phyloP scores from a whole-genome alignment of 2,113 vertebrate genomes.

The Zosterops borbonicus region DNA sequence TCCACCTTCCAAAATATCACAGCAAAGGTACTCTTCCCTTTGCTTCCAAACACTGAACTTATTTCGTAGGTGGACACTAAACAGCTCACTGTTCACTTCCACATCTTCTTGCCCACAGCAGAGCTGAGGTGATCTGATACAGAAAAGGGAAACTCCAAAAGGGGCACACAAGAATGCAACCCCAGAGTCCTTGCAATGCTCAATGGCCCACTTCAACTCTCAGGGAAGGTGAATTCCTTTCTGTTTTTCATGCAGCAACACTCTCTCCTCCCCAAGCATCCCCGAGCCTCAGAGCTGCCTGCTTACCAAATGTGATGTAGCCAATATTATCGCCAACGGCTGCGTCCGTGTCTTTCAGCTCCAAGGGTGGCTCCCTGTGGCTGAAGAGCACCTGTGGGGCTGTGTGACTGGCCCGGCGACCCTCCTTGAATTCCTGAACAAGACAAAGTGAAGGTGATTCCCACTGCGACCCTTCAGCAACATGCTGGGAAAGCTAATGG shows the following conservation, averaged over 20 bases:
- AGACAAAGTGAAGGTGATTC: constrained; percentile 9
- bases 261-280: background rate
- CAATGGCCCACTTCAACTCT: background rate
- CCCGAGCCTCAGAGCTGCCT: background rate
- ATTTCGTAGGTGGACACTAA: background rate
- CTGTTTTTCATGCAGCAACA: background rate
- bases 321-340: constrained; percentile 97
- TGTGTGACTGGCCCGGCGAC: constrained; percentile 95
- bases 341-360: constrained; percentile 95
- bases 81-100: background rate
- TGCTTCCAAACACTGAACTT: background rate
- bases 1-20: background rate
- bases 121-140: background rate
- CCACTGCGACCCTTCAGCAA: background rate
- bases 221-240: background rate
- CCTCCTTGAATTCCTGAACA: constrained; percentile 95
- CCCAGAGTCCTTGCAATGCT: background rate
- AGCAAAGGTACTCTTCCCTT: background rate
- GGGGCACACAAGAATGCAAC: background rate
- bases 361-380: constrained; percentile 96
- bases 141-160: background rate
- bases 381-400: constrained; percentile 98
- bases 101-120: background rate
- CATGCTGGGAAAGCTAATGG: background rate
- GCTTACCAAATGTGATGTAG: constrained; percentile 97